These are phyloP conservation scores for Dolichallabes microphthalmus DNA, from an alignment of 2,113 vertebrate genomes.

Conservation along the genomic window DNA sequence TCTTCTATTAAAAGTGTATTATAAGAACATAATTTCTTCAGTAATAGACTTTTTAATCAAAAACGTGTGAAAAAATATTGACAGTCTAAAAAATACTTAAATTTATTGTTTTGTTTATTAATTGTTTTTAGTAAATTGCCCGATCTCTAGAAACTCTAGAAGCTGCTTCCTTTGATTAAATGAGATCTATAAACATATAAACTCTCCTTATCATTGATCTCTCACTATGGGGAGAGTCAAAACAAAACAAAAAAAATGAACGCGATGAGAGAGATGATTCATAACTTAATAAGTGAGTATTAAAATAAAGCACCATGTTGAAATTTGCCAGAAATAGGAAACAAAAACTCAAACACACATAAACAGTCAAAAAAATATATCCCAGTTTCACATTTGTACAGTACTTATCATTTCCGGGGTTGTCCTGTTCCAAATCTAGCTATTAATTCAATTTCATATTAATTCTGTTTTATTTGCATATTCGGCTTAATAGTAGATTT, in stretches of 20 bases:
- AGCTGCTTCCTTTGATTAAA: neutral
- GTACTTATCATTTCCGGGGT: neutral
- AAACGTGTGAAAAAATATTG: neutral
- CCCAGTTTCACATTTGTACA: slow-evolving; percentile 3
- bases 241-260: neutral
- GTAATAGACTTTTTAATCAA: neutral
- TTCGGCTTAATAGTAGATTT: neutral
- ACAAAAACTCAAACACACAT: no score
- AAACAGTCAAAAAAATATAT: neutral
- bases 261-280: neutral
- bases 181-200: neutral
- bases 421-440: neutral
- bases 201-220: neutral
- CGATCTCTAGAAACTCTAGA: neutral
- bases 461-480: neutral
- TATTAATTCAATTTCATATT: neutral
- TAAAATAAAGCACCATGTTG: neutral
- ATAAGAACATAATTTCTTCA: neutral
- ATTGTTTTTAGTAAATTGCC: neutral
- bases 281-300: neutral
- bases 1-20: neutral
- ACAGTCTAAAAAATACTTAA: neutral
- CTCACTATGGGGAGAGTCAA: neutral
- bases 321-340: neutral
- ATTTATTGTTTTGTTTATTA: neutral